These are phyloP conservation scores for Aplysia californica DNA, from an alignment of 1,140 invertebrate genomes.

Conservation along the genomic window DNA sequence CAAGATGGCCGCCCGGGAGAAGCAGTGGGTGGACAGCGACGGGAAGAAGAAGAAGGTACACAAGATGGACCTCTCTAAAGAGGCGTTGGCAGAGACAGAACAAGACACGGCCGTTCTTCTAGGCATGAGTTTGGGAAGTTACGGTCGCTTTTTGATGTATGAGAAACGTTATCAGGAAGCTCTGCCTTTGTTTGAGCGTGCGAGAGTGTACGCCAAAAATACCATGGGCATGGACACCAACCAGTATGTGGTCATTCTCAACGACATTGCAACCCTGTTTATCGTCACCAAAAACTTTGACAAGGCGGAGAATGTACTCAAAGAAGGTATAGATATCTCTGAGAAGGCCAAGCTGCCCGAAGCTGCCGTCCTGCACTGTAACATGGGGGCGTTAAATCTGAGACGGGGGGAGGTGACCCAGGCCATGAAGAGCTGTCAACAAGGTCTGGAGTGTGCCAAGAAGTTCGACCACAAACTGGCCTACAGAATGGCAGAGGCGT, in stretches of 20 bases:
- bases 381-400: slow-evolving; percentile 84
- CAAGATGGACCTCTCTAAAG: slow-evolving; percentile 69
- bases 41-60: slow-evolving; percentile 62
- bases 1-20: slow-evolving; percentile 66
- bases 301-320: slow-evolving; percentile 78
- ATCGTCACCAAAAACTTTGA: slow-evolving; percentile 76
- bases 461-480: slow-evolving; percentile 75
- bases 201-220: slow-evolving; percentile 76
- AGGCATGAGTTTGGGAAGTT: slow-evolving; percentile 83
- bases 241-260: slow-evolving; percentile 81
- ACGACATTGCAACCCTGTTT: slow-evolving; percentile 85
- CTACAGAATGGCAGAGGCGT: slow-evolving; percentile 45
- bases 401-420: slow-evolving; percentile 77
- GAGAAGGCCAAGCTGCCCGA: slow-evolving; percentile 71
- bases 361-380: slow-evolving; percentile 81
- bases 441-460: slow-evolving; percentile 78
- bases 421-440: slow-evolving; percentile 79
- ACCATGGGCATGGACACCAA: slow-evolving; percentile 77
- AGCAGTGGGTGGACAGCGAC: slow-evolving; percentile 64
- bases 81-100: slow-evolving; percentile 67
- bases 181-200: slow-evolving; percentile 75
- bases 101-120: slow-evolving; percentile 74
- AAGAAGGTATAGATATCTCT: slow-evolving; percentile 79
- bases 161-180: slow-evolving; percentile 75
- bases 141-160: slow-evolving; percentile 79